phyloP scores from a whole-genome alignment of 2,113 vertebrate species.

The Hippoglossus stenolepis region DNA sequence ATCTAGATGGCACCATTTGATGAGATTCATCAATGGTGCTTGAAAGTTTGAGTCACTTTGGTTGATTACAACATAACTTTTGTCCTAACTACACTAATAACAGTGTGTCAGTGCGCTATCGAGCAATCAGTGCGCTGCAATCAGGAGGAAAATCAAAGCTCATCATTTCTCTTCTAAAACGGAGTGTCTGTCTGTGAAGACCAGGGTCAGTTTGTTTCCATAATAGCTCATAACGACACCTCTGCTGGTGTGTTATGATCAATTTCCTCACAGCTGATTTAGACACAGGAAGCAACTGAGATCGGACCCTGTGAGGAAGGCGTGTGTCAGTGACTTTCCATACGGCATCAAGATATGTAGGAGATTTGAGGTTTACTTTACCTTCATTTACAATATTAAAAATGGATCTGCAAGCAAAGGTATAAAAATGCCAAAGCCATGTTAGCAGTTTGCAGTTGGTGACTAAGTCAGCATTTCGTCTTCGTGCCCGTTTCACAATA shows the following conservation, averaged over 20 bases:
- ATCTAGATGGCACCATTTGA: not conserved
- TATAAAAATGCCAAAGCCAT: not conserved
- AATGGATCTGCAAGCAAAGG: not conserved
- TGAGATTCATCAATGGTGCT: not conserved
- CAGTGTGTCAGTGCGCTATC: slow-evolving; percentile 3
- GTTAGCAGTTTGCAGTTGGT: not conserved
- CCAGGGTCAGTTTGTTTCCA: slow-evolving; percentile 4
- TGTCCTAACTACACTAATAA: slow-evolving; percentile 24
- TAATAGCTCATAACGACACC: slow-evolving; percentile 1
- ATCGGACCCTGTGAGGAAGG: too few species aligned
- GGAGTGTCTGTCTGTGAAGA: slow-evolving; percentile 14
- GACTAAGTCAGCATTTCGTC: too few species aligned
- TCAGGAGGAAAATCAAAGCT: slow-evolving; percentile 52
- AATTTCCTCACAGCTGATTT: not conserved
- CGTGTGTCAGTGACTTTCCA: too few species aligned
- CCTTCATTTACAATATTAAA: not conserved
- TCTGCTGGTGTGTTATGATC: not conserved
- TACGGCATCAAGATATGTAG: too few species aligned
- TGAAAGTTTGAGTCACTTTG: slow-evolving; percentile 16
- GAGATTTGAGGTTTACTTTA: not conserved
- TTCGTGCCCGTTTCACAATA: too few species aligned
- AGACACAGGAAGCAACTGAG: too few species aligned
- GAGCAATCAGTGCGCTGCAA: slow-evolving; percentile 59
- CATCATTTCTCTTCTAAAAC: slow-evolving; percentile 18
- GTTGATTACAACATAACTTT: slow-evolving; percentile 22